Base-by-base conservation (phyloP, 2,888 invertebrate genomes). In the Spicauda simplicius region DNA sequence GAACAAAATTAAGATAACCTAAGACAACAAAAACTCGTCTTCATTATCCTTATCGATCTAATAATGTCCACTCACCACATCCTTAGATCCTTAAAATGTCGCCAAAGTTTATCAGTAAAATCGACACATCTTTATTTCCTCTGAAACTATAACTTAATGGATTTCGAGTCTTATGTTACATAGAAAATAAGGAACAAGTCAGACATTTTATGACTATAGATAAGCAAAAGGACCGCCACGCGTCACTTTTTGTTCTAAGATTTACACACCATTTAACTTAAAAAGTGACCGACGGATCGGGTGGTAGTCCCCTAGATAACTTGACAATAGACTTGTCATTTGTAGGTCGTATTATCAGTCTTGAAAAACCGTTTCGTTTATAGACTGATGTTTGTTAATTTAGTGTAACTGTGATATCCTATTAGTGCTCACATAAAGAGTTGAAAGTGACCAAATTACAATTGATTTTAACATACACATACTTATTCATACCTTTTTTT, bases 21-120 rank as follows among this genome's bases (percentile, higher is more conserved):
- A 25, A 65, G 53, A 58, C 45, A 20, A 7, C 18, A 14, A 41
- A 61, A 25, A 65, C 4, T 3, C n/a, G 1, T 10, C 33, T 33
- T 33, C 7, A 33, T 64, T 64, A 59, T 65, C 58, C 3, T 20
- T 65, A 65, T 58, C 41, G 20, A 53, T 19, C 58, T 52, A 65
- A 58, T 65, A 65, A 37, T 71, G 73, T 69, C 63, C 66, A 69
- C 63, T 69, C 69, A 75, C 70, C 74, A 68, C 70, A 70, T 66
- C 69, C 71, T 70, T 64, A 71, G 70, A 52, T 16, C 25, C 41
- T 5, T 64, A 64, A 73, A 73, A 70, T 70, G 65, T 73, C 70
- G 69, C 83, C 82, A 79, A 75, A 70, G 45, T 16, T 77, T 87
- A 87, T 87, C 87, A 53, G 52, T 78, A 73, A 77, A 81, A 80